Evolutionary conservation across 2,113 vertebrate species (phyloP).

Genomic region (Aphelocoma coerulescens): DNA sequence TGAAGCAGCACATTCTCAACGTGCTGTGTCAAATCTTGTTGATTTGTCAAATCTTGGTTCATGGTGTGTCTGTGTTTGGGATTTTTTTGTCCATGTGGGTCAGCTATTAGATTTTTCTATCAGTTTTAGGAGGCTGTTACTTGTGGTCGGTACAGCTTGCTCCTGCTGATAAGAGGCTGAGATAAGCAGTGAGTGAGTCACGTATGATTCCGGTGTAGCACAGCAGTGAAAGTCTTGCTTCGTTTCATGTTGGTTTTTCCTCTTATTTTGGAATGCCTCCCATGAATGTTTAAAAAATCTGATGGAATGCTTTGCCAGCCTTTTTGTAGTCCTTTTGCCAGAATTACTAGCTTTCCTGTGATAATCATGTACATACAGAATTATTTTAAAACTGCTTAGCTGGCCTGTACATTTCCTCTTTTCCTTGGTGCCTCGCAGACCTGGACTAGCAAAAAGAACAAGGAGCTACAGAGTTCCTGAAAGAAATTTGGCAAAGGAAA

Average conservation of each 20-base stretch:
- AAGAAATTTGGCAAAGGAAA: background rate
- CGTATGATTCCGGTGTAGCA: background rate
- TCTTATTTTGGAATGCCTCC: background rate
- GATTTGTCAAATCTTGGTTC: background rate
- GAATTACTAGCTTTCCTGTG: background rate
- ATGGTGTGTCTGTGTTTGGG: background rate
- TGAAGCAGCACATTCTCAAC: background rate
- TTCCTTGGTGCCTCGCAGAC: background rate
- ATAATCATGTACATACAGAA: background rate
- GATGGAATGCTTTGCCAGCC: background rate
- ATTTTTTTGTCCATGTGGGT: background rate
- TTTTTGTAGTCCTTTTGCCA: background rate
- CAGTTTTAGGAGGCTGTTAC: background rate
- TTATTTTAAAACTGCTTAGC: background rate
- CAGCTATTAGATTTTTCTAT: background rate
- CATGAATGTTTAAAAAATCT: background rate
- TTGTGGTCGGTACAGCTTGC: background rate
- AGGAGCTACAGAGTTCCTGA: background rate
- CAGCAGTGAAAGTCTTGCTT: background rate
- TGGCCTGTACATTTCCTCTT: background rate
- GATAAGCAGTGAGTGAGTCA: background rate
- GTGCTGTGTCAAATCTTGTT: background rate
- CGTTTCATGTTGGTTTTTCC: background rate
- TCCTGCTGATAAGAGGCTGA: background rate
- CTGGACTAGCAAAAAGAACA: background rate